Percentiles rank a stretch among this genome's conserved stretches.
These are phyloP conservation scores for Pachydiplax longipennis DNA, from an alignment of 2,888 invertebrate genomes.

Conservation along the genomic window DNA sequence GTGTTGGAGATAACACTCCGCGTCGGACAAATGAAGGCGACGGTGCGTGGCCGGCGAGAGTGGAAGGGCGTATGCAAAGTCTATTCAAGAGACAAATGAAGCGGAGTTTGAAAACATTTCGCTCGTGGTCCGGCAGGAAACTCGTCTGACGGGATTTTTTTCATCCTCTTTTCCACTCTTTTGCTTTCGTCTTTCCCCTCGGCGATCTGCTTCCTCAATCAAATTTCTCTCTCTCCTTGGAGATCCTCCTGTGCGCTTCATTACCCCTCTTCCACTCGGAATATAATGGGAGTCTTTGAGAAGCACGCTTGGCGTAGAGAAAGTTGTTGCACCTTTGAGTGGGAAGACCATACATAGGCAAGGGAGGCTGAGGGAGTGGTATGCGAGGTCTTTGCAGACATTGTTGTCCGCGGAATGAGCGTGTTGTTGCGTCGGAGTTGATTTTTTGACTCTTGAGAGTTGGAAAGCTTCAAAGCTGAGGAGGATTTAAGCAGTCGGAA, in stretches of 20 bases:
- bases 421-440: too few relatives aligned
- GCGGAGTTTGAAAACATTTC: constrained; percentile 16
- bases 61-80: constrained; percentile 21
- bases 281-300: too few relatives aligned
- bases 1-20: neutral
- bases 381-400: too few relatives aligned
- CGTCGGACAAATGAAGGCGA: neutral
- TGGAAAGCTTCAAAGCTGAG: too few relatives aligned
- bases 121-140: constrained; percentile 8
- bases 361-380: too few relatives aligned
- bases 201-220: constrained; percentile 27
- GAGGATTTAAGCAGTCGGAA: too few relatives aligned
- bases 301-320: too few relatives aligned
- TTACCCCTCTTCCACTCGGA: neutral
- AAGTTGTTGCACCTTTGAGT: too few relatives aligned
- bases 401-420: too few relatives aligned
- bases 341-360: too few relatives aligned
- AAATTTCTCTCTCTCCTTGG: neutral
- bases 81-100: constrained; percentile 31
- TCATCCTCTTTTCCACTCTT: neutral
- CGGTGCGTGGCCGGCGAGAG: neutral
- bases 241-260: neutral
- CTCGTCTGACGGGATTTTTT: constrained; percentile 40
- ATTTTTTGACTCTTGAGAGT: too few relatives aligned
- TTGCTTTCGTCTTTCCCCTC: neutral